Base-by-base conservation (phyloP, 1,140 invertebrate species). In the Calliopsis andreniformis region DNA sequence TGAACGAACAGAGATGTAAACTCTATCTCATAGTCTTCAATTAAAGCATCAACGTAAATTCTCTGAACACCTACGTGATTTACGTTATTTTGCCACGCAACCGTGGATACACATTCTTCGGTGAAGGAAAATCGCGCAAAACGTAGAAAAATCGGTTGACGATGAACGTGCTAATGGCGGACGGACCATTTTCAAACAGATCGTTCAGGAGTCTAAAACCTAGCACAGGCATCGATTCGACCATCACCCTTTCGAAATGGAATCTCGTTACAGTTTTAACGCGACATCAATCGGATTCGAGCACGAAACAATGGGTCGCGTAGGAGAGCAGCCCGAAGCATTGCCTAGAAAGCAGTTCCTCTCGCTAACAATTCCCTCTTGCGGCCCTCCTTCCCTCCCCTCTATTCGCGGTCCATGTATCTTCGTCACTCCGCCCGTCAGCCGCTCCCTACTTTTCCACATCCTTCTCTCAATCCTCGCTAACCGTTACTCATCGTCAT, bases 221-320 rank as follows among this genome's bases (percentile, higher is more conserved):
- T n/a, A n/a, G n/a, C n/a, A n/a, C n/a, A n/a, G n/a, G 30, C 39
- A 23, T 30, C 67, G 67, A 47, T 23, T 45, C 18, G 23, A n/a
- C 45, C 20, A 49, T 49, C 18, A 16, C 49, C 68, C 55, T 25
- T 32, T 28, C 43, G 28, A 35, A 49, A 61, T 62, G n/a, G 68
- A 71, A 71, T 71, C 43, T 49, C 68, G 68, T 62, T 71, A 61
- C 43, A 35, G 49, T 71, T 71, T 71, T 71, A 61, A 71, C 56
- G 68, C 68, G 68, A 39, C 62, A 71, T 71, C 61, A 49, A 63
- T n/a, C 69, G 23, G n/a, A 6, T 64, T 58, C 47, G 47, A 64
- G n/a, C 59, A 30, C 3, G 3, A 47, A 64, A 73, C 70, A 73
- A 73, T 73, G 25, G 61, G 32, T 18, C 32, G 45, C 14, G 43